Conservation (phyloP, 2,888 invertebrate species). For the Acanthacorydalis orientalis region DNA sequence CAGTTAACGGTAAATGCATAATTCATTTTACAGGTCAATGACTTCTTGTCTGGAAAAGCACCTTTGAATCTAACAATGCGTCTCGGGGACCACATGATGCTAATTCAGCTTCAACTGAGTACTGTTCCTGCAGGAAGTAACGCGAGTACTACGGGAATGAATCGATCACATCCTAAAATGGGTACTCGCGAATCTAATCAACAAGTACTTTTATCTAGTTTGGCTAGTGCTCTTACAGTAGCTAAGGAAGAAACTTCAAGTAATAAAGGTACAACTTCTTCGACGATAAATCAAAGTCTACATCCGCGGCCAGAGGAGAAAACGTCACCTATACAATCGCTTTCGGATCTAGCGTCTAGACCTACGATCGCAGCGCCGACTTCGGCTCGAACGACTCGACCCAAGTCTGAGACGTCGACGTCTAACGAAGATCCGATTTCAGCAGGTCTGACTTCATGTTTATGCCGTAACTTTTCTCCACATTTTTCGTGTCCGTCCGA, state of each 20-base stretch:
- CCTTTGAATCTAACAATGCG: slow-evolving; percentile 90
- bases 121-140: slow-evolving; percentile 49
- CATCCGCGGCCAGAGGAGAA: slow-evolving; percentile 20
- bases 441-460: slow-evolving; percentile 27
- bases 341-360: slow-evolving; percentile 44
- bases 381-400: slow-evolving; percentile 16
- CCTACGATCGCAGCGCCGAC: slow-evolving; percentile 21
- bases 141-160: slow-evolving; percentile 15
- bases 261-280: not conserved
- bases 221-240: slow-evolving; percentile 3
- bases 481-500: slow-evolving; percentile 13
- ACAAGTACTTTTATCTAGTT: slow-evolving; percentile 5
- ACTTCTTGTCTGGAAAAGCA: slow-evolving; percentile 87
- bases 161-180: slow-evolving; percentile 8
- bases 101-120: slow-evolving; percentile 85
- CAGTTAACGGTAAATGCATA: not conserved
- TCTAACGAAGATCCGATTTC: slow-evolving; percentile 23
- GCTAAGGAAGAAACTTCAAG: not conserved
- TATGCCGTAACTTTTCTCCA: slow-evolving; percentile 23
- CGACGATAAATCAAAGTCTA: slow-evolving; percentile 16
- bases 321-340: slow-evolving; percentile 39
- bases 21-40: slow-evolving; percentile 50
- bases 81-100: slow-evolving; percentile 93
- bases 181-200: slow-evolving; percentile 8
- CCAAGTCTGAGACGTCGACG: slow-evolving; percentile 1